Evolutionary conservation across 2,113 vertebrate species (phyloP).

Genomic region (Calonectris borealis): DNA sequence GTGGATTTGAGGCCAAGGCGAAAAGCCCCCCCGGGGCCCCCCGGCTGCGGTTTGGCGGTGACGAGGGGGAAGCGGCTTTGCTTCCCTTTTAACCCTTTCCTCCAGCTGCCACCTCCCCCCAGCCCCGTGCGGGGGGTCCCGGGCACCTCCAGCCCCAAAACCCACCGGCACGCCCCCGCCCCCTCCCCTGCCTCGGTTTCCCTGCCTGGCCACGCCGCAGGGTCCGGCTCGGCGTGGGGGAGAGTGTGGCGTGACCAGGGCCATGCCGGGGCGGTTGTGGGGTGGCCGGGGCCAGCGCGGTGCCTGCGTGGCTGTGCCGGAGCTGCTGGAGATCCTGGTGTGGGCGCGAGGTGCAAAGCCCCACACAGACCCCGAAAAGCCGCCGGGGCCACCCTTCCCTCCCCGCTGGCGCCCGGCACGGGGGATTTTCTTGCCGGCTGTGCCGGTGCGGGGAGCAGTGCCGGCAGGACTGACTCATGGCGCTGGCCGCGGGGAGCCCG

Average conservation of each 20-base stretch:
- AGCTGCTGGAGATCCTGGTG: neutral
- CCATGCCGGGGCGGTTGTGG: no score
- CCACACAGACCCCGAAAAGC: neutral
- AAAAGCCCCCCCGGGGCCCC: neutral
- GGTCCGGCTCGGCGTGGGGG: fast-evolving
- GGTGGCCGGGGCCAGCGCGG: neutral
- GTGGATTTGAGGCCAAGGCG: neutral
- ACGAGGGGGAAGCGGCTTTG: neutral
- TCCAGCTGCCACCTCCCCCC: neutral
- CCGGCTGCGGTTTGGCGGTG: neutral
- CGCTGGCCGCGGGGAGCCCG: neutral
- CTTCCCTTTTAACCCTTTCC: neutral
- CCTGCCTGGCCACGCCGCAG: neutral
- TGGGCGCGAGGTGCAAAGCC: neutral
- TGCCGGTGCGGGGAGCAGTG: neutral
- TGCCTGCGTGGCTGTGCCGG: neutral
- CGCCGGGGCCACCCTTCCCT: neutral
- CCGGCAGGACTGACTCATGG: neutral
- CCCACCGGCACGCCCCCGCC: fast-evolving
- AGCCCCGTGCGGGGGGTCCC: fast-evolving
- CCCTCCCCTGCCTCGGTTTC: neutral
- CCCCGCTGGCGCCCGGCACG: fast-evolving
- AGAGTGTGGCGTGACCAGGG: no score
- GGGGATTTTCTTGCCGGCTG: neutral
- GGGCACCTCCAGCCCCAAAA: neutral